Conservation (phyloP, 2,113 vertebrate species). For the Neopipo cinnamomea region DNA sequence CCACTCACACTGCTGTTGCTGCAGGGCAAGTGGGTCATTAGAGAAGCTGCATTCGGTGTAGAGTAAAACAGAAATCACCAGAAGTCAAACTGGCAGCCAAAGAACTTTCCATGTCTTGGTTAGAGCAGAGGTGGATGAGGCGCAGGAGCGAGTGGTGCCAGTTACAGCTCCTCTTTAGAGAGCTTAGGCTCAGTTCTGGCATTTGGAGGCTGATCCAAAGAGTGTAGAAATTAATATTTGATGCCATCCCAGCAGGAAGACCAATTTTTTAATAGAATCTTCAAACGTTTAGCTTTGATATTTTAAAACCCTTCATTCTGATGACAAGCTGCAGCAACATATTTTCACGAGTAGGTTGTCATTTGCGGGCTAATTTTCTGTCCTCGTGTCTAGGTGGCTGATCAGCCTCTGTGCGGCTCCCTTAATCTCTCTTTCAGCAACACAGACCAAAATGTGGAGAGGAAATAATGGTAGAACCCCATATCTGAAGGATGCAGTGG, state of each 20-base stretch:
- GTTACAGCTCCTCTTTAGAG: background rate
- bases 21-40: background rate
- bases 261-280: background rate
- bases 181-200: background rate
- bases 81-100: background rate
- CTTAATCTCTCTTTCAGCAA: background rate
- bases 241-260: background rate
- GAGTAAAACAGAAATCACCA: background rate
- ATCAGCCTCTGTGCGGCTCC: background rate
- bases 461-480: background rate
- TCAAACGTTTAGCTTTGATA: background rate
- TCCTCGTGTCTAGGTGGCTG: background rate
- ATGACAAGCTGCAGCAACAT: fast-evolving
- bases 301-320: background rate
- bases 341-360: background rate
- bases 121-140: background rate
- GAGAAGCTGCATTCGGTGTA: background rate
- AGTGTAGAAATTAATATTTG: background rate
- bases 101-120: background rate
- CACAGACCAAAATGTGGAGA: background rate
- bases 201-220: background rate
- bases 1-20: background rate
- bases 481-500: background rate
- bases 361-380: background rate
- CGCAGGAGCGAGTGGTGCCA: fast-evolving